Conservation (phyloP, 2,797 vertebrate species). For the Pygocentrus nattereri region DNA sequence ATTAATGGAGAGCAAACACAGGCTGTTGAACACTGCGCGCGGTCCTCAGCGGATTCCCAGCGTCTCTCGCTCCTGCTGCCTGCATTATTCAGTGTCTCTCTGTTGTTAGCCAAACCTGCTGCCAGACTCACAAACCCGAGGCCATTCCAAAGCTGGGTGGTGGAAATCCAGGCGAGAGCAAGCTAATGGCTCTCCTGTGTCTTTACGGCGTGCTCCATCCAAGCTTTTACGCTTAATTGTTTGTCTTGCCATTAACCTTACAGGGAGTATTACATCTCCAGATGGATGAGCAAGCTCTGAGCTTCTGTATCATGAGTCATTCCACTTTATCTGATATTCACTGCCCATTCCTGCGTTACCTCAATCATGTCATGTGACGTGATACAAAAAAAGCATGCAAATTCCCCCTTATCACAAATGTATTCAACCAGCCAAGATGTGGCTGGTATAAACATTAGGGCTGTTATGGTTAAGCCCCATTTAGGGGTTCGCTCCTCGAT, state of each 20-base stretch:
- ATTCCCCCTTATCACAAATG: background rate
- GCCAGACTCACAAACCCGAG: constrained; percentile 37
- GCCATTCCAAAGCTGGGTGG: constrained; percentile 38
- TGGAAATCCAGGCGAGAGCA: constrained; percentile 40
- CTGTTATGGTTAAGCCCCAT: background rate
- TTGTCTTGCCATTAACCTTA: constrained; percentile 58
- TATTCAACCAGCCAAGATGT: background rate
- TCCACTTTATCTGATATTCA: background rate
- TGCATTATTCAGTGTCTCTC: constrained; percentile 29
- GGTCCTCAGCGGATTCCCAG: constrained; percentile 29
- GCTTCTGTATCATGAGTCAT: constrained; percentile 14
- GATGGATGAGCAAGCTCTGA: constrained; percentile 19
- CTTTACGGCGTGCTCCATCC: constrained; percentile 42
- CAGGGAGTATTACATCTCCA: constrained; percentile 36
- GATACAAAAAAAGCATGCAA: background rate
- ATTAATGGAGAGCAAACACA: constrained; percentile 76
- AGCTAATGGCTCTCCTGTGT: constrained; percentile 45
- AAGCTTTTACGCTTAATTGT: constrained; percentile 57
- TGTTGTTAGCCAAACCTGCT: constrained; percentile 34
- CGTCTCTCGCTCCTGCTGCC: constrained; percentile 13
- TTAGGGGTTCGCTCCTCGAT: background rate
- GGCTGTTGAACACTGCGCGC: constrained; percentile 60
- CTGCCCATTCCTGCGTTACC: background rate
- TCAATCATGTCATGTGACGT: background rate
- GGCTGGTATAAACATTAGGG: background rate